Evolutionary conservation across 2,888 invertebrate genomes (phyloP), one percentile per base, ranked within the genome.

Genomic region (Scaptomyza flava): DNA sequence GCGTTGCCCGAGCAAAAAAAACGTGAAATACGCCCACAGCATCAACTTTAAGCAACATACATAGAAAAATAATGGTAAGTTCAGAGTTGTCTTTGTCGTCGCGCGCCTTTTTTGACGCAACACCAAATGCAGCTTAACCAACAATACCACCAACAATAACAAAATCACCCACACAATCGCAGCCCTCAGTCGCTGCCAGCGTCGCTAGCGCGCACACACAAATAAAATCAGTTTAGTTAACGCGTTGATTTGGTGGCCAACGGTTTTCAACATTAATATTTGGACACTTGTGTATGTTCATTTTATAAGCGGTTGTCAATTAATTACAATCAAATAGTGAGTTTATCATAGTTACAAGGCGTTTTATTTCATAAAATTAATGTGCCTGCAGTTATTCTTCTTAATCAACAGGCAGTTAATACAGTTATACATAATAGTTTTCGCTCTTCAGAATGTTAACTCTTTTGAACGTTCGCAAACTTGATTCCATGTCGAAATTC

Each of bases 91-190:
- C n/a, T 53, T 63, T 46, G 54, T 57, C 46, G 60, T 12, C 12
- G 9, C 84, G 78, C 87, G 87, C 85, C 84, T 78, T 81, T 86
- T 81, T 84, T 20, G 64, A 53, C 46, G 6, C 59, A 59, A 61
- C 63, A 72, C 85, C 85, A 87, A 81, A 81, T 64, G 68, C 59
- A 85, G 81, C 54, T 66, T 64, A 46, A 20, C 20, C 53, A 52
- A 48, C 31, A 53, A 48, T n/a, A 48, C 17, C 17, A 31, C 14
- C 54, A 41, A 64, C 61, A 62, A 54, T 58, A 62, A 54, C 69
- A 66, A 42, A 63, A 8, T 23, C 30, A 70, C 81, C 79, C 71
- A 81, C 87, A 57, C 62, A 45, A 12, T 31, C 14, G 38, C 38
- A 51, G 53, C 36, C 54, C 43, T 38, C 51, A 46, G 70, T 27